A percentile compares a stretch with the other conserved stretches of the same genome.
These are phyloP conservation scores for Platyscapa corneri DNA, from an alignment of 1,140 invertebrate genomes.

Conservation along the genomic window DNA sequence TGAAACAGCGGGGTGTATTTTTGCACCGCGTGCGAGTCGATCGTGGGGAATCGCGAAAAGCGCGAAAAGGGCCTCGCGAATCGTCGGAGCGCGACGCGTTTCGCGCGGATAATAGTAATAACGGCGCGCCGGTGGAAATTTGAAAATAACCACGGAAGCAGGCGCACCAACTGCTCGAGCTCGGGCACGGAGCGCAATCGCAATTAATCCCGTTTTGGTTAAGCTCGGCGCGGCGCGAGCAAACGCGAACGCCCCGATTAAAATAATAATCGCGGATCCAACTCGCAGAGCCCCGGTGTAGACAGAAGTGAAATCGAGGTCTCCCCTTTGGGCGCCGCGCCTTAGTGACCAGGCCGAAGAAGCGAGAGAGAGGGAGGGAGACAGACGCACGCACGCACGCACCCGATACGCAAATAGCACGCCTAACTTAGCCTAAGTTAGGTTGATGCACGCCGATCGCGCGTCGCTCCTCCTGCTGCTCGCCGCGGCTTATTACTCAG, in stretches of 20 bases:
- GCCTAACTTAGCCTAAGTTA: slow-evolving; percentile 72
- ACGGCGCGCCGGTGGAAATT: not conserved
- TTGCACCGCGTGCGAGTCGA: no score
- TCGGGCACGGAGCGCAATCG: not conserved
- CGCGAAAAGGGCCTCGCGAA: no score
- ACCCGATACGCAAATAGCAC: slow-evolving; percentile 59
- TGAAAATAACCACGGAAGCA: slow-evolving; percentile 24
- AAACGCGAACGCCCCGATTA: not conserved
- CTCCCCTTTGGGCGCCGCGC: not conserved
- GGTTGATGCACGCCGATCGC: slow-evolving; percentile 22
- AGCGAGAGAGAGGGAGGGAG: no score
- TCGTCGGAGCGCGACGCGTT: no score
- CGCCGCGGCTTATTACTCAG: slow-evolving; percentile 36
- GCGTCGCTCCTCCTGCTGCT: slow-evolving; percentile 55
- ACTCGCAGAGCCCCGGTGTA: no score
- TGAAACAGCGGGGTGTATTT: no score
- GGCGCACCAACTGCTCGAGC: not conserved
- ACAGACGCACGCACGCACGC: no score
- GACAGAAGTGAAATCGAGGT: no score
- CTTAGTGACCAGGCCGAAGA: slow-evolving; percentile 2
- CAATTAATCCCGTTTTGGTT: slow-evolving; percentile 41
- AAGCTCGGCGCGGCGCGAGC: not conserved
- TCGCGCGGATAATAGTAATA: no score
- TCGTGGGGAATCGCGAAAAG: no score
- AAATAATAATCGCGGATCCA: slow-evolving; percentile 30